These are phyloP conservation scores for Trichosurus vulpecula DNA, from an alignment of 2,797 vertebrate genomes.

Conservation along the genomic window DNA sequence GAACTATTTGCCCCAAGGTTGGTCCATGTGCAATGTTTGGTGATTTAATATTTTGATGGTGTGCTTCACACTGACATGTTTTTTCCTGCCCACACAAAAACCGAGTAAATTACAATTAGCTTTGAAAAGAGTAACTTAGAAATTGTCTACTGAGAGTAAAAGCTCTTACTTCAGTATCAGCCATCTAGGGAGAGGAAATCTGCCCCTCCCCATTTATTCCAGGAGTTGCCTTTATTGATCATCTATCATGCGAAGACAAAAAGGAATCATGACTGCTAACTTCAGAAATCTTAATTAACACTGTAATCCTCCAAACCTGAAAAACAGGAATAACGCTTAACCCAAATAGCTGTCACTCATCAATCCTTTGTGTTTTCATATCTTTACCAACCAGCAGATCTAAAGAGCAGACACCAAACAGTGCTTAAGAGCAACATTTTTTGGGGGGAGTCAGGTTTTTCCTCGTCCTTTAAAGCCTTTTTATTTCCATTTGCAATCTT, in stretches of 20 bases:
- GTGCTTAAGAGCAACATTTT: background rate
- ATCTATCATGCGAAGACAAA: background rate
- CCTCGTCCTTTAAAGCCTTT: conserved; percentile 1
- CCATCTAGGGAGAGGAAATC: conserved; percentile 6
- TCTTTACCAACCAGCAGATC: background rate
- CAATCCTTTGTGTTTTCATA: background rate
- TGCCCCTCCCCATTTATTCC: background rate
- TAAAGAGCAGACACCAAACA: background rate
- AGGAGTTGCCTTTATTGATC: background rate
- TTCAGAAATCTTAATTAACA: background rate
- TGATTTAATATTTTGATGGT: conserved; percentile 64
- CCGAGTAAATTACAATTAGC: conserved; percentile 50
- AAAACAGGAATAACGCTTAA: background rate
- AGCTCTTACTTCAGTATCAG: background rate
- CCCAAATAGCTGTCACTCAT: background rate
- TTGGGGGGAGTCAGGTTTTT: background rate
- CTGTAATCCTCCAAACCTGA: background rate
- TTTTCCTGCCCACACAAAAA: conserved; percentile 64
- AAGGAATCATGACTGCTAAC: background rate
- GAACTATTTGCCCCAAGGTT: conserved; percentile 31
- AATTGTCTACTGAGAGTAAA: conserved; percentile 8
- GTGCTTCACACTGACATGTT: conserved; percentile 55
- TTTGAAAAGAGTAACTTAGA: conserved; percentile 53
- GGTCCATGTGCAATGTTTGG: conserved; percentile 15
- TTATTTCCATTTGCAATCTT: background rate